A percentile compares a stretch with the other conserved stretches of the same genome.
Conservation (phyloP, 2,888 invertebrate genomes). For the Drosophila subquinaria region DNA sequence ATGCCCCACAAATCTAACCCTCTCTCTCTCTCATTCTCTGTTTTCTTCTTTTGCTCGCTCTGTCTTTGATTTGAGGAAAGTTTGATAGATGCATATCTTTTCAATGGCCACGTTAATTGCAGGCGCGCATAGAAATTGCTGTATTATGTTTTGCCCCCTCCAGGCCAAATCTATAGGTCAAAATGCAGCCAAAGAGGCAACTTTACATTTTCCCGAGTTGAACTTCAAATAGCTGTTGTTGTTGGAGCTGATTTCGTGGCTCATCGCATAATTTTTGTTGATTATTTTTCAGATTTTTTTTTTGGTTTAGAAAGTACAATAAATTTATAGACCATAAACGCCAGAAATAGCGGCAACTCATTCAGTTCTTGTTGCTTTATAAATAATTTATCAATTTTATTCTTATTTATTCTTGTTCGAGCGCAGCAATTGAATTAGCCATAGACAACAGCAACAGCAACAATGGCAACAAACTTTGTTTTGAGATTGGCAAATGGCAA, state of each 20-base stretch:
- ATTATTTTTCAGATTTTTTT: slow-evolving; percentile 11
- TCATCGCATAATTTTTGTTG: slow-evolving; percentile 46
- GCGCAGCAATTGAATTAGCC: slow-evolving; percentile 72
- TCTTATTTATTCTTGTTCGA: slow-evolving; percentile 31
- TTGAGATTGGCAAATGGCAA: slow-evolving; percentile 49
- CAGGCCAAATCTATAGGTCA: slow-evolving; percentile 33
- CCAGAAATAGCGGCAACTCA: slow-evolving; percentile 43
- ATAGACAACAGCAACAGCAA: slow-evolving; percentile 51
- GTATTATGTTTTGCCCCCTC: slow-evolving; percentile 63
- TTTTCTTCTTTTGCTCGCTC: neutral
- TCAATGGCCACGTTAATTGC: slow-evolving; percentile 70
- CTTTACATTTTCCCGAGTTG: slow-evolving; percentile 12
- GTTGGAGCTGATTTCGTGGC: slow-evolving; percentile 23
- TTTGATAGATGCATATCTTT: slow-evolving; percentile 64
- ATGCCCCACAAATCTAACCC: slow-evolving; percentile 22
- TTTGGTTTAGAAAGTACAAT: slow-evolving; percentile 63
- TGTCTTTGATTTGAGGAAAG: slow-evolving; percentile 50
- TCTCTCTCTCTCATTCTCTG: neutral
- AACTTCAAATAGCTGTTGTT: slow-evolving; percentile 22
- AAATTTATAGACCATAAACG: slow-evolving; percentile 77
- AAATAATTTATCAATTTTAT: slow-evolving; percentile 76
- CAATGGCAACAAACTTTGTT: slow-evolving; percentile 31
- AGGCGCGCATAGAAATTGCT: slow-evolving; percentile 73
- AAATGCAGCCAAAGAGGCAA: slow-evolving; percentile 10
- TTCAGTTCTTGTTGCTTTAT: slow-evolving; percentile 51